These are phyloP conservation scores for Eutolmus rufibarbis DNA, from an alignment of 2,888 invertebrate species.

Conservation along the genomic window DNA sequence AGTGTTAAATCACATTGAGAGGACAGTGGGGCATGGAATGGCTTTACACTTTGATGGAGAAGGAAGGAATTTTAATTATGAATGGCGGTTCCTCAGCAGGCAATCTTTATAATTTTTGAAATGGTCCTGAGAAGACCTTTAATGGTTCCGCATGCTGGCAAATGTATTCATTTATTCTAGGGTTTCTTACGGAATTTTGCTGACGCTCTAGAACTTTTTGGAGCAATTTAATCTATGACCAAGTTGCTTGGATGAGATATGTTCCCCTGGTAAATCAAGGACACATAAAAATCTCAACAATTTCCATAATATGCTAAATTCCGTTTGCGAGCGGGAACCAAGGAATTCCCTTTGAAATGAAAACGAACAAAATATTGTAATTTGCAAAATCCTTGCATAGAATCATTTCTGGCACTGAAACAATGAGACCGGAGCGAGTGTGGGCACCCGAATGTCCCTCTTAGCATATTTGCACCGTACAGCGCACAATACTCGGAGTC, in stretches of 20 bases:
- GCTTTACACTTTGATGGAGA: not conserved
- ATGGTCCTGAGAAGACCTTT: not conserved
- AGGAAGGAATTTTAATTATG: not conserved
- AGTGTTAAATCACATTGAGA: not conserved
- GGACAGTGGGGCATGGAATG: not conserved
- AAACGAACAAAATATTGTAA: conserved; percentile 9
- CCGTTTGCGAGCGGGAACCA: not conserved
- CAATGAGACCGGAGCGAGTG: conserved; percentile 1
- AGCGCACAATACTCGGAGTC: not conserved
- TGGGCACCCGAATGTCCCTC: conserved; percentile 3
- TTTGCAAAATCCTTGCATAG: conserved; percentile 18
- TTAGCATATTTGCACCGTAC: conserved; percentile 13
- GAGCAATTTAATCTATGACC: not conserved
- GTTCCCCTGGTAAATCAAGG: conserved; percentile 20
- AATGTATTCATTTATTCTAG: conserved; percentile 31
- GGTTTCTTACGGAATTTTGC: not conserved
- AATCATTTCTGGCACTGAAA: not conserved
- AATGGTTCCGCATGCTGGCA: not conserved
- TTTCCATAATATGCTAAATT: conserved; percentile 25
- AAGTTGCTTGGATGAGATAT: not conserved
- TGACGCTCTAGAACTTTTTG: not conserved
- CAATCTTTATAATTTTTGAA: not conserved
- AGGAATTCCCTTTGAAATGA: not conserved
- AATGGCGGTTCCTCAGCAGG: not conserved
- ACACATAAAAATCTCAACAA: conserved; percentile 23